phyloP scores from a whole-genome alignment of 2,888 invertebrate species.

The Endotricha flammealis region DNA sequence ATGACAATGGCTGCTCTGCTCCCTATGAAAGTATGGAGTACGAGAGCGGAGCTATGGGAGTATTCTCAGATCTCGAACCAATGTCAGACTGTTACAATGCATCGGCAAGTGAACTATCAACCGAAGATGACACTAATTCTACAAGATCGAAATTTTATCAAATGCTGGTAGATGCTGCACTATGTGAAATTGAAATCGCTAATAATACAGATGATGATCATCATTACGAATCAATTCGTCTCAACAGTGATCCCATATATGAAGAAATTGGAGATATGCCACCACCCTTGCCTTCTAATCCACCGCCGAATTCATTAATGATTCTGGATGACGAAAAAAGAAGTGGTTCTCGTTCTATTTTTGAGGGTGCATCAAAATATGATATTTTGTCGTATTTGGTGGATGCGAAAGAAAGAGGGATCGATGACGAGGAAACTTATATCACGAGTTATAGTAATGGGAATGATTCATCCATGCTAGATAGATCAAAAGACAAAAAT shows the following conservation, averaged over 20 bases:
- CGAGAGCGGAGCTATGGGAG: constrained; percentile 76
- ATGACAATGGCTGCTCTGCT: constrained; percentile 81
- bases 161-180: constrained; percentile 83
- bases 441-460: constrained; percentile 79
- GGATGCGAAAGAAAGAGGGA: constrained; percentile 88
- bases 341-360: constrained; percentile 82
- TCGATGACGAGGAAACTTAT: constrained; percentile 84
- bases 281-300: constrained; percentile 87
- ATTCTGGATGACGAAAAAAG: constrained; percentile 85
- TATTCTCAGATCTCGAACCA: constrained; percentile 73
- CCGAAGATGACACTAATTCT: constrained; percentile 81
- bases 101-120: constrained; percentile 80
- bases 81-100: constrained; percentile 86
- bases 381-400: constrained; percentile 93
- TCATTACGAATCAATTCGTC: constrained; percentile 84
- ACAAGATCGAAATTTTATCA: constrained; percentile 86
- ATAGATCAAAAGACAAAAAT: constrained; percentile 77
- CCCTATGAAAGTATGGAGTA: constrained; percentile 87
- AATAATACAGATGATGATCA: constrained; percentile 82
- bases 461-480: constrained; percentile 69
- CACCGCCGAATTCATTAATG: constrained; percentile 84
- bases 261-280: constrained; percentile 87
- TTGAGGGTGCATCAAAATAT: constrained; percentile 91
- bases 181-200: constrained; percentile 82
- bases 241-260: constrained; percentile 85